Conservation (phyloP, 2,888 invertebrate genomes). For the Oligia fasciuncula region DNA sequence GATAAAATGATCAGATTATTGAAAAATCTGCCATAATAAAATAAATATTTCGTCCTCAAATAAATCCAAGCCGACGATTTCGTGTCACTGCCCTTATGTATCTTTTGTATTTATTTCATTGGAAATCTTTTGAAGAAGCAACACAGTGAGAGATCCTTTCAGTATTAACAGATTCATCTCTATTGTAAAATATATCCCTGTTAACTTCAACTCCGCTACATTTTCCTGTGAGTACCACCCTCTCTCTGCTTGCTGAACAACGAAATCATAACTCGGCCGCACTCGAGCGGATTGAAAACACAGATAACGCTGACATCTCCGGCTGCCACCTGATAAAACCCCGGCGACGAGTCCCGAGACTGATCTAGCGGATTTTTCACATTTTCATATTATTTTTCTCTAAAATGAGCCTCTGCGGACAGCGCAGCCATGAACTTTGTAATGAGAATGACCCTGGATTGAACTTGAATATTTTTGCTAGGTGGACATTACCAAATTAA, state of each 20-base stretch:
- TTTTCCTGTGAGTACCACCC: slow-evolving; percentile 25
- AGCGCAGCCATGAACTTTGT: slow-evolving; percentile 25
- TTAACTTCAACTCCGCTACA: slow-evolving; percentile 34
- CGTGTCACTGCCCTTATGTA: background rate
- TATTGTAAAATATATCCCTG: slow-evolving; percentile 4
- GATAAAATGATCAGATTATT: too few species aligned
- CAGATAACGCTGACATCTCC: slow-evolving; percentile 66
- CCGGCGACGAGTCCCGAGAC: slow-evolving; percentile 30
- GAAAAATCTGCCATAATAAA: too few species aligned
- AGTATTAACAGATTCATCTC: background rate
- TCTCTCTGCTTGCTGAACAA: slow-evolving; percentile 61
- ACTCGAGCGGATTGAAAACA: slow-evolving; percentile 68
- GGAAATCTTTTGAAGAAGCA: background rate
- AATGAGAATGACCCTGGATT: slow-evolving; percentile 47
- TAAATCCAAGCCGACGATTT: slow-evolving; percentile 11
- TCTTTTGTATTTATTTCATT: slow-evolving; percentile 1
- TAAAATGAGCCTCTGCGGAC: slow-evolving; percentile 33
- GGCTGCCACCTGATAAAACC: slow-evolving; percentile 63
- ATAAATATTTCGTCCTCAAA: background rate
- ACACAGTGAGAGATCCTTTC: background rate
- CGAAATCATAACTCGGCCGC: slow-evolving; percentile 75
- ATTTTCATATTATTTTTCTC: slow-evolving; percentile 38
- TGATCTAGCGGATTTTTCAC: slow-evolving; percentile 45
- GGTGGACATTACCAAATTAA: slow-evolving; percentile 9
- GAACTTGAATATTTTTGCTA: slow-evolving; percentile 21